Evolutionary conservation across 2,113 vertebrate species (phyloP).

Genomic region (Platanista minor): DNA sequence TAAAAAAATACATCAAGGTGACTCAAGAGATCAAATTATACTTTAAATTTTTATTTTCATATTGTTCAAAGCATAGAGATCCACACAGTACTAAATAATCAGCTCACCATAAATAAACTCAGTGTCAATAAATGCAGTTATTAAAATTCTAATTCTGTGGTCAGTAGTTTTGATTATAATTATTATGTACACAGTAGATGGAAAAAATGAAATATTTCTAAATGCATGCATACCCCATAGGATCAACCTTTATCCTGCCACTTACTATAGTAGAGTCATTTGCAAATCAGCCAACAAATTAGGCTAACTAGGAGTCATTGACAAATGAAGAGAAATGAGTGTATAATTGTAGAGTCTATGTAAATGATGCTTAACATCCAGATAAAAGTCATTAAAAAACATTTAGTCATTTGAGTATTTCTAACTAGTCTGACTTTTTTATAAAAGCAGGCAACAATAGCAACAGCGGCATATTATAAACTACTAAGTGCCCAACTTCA

Average conservation of each 20-base stretch:
- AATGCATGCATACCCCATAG: slow-evolving; percentile 39
- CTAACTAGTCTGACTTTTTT: slow-evolving; percentile 44
- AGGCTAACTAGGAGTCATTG: slow-evolving; percentile 46
- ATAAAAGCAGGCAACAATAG: slow-evolving; percentile 40
- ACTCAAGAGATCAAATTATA: slow-evolving; percentile 4
- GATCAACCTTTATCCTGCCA: slow-evolving; percentile 53
- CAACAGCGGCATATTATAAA: not conserved
- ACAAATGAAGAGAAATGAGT: slow-evolving; percentile 56
- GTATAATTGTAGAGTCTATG: slow-evolving; percentile 49
- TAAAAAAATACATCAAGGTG: not conserved
- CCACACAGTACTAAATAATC: slow-evolving; percentile 22
- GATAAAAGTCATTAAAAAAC: slow-evolving; percentile 60
- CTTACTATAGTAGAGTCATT: slow-evolving; percentile 41
- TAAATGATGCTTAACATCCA: slow-evolving; percentile 56
- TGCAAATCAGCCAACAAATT: slow-evolving; percentile 63
- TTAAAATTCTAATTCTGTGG: slow-evolving; percentile 58
- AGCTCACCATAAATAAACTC: slow-evolving; percentile 38
- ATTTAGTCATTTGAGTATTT: slow-evolving; percentile 42
- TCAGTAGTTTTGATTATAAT: slow-evolving; percentile 47
- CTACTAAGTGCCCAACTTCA: slow-evolving; percentile 32
- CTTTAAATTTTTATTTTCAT: slow-evolving; percentile 37
- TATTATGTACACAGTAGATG: slow-evolving; percentile 34
- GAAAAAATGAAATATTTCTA: slow-evolving; percentile 53
- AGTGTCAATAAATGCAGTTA: slow-evolving; percentile 26
- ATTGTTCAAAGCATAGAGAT: slow-evolving; percentile 31